Evolutionary conservation across 92 coral and sea anemone genomes (phyloP).

Genomic region (Zoanthus solanderi): DNA sequence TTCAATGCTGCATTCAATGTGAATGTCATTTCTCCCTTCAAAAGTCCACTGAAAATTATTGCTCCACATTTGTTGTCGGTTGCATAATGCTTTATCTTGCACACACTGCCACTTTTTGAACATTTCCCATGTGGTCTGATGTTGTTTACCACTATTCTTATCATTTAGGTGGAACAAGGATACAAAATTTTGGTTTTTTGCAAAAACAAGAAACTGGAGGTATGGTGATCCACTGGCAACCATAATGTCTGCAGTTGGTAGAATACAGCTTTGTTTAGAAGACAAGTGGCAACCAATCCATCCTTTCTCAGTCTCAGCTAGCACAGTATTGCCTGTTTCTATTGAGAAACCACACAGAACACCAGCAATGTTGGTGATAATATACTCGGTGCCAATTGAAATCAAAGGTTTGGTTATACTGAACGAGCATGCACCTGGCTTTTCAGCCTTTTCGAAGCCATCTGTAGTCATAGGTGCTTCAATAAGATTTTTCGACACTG

Average conservation of each 20-base stretch:
- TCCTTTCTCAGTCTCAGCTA: conserved; percentile 68
- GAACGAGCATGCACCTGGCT: conserved; percentile 60
- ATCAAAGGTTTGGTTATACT: conserved; percentile 68
- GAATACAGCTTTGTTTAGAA: conserved; percentile 60
- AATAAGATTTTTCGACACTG: conserved; percentile 59
- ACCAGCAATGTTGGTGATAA: conserved; percentile 70
- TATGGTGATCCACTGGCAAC: conserved; percentile 68
- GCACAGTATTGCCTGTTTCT: conserved; percentile 79
- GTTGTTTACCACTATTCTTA: conserved; percentile 44
- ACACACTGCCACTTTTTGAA: conserved; percentile 45
- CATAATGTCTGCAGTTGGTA: conserved; percentile 61
- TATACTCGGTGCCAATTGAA: conserved; percentile 77
- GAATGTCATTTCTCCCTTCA: conserved; percentile 54
- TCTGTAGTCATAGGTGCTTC: conserved; percentile 39
- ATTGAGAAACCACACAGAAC: conserved; percentile 74
- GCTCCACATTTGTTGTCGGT: conserved; percentile 49
- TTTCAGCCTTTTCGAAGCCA: conserved; percentile 59
- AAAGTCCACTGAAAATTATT: conserved; percentile 53
- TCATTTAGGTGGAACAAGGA: conserved; percentile 74
- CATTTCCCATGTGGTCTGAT: conserved; percentile 65
- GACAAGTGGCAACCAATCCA: conserved; percentile 81
- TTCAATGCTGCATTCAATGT: conserved; percentile 72
- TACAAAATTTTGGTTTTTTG: conserved; percentile 60
- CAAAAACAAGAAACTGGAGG: conserved; percentile 65
- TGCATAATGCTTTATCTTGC: neutral